These are phyloP conservation scores for Tipula confusa DNA, from an alignment of 2,888 invertebrate species.

Conservation along the genomic window DNA sequence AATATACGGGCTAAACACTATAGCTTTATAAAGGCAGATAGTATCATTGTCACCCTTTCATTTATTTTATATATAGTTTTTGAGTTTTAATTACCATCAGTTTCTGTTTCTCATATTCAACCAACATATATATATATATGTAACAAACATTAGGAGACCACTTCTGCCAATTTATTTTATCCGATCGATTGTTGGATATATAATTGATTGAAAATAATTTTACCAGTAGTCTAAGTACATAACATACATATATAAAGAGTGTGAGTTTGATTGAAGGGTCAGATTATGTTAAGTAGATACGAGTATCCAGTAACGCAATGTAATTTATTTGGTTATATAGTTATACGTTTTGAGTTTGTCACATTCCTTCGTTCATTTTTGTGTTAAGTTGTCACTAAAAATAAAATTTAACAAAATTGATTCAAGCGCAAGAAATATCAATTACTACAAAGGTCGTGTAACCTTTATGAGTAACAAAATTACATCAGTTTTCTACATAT, in stretches of 20 bases:
- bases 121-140: not conserved
- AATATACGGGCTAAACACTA: not conserved
- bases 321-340: not conserved
- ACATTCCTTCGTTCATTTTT: not conserved
- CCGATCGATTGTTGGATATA: not conserved
- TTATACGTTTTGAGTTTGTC: not conserved
- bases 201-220: slow-evolving; percentile 13
- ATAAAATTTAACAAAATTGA: not conserved
- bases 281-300: not conserved
- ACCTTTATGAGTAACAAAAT: not conserved
- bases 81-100: not conserved
- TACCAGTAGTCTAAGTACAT: not conserved
- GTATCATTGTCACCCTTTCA: slow-evolving; percentile 5
- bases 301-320: not conserved
- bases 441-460: not conserved
- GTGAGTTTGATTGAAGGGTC: not conserved
- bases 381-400: not conserved
- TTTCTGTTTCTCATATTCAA: not conserved
- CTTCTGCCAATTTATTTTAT: not conserved
- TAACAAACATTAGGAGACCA: not conserved
- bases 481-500: not conserved
- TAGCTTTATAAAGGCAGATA: not conserved
- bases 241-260: not conserved
- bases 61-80: not conserved
- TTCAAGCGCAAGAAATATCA: slow-evolving; percentile 14